Conservation (phyloP, 2,888 invertebrate genomes). For the Microlaimidae sp. region DNA sequence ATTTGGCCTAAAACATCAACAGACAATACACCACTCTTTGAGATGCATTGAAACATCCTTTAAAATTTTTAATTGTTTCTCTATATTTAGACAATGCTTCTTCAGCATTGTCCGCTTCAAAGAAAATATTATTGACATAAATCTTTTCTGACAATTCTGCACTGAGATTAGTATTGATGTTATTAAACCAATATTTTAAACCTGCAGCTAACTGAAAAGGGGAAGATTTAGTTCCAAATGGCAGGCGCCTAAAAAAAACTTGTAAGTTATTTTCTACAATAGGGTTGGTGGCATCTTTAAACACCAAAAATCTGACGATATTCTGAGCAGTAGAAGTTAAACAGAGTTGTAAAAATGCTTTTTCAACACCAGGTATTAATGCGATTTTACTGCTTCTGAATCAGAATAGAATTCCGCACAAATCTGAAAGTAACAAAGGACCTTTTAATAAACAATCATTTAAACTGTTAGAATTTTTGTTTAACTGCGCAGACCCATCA, state of each 20-base stretch:
- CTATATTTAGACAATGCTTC: no score
- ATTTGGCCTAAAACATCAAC: no score
- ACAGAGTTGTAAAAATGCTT: conserved; percentile 6
- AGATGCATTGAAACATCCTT: no score
- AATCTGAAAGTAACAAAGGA: conserved; percentile 4
- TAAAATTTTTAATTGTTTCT: no score
- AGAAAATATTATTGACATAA: no score
- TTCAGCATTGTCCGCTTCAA: no score
- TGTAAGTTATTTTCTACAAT: neutral
- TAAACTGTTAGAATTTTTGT: no score
- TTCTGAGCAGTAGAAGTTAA: neutral
- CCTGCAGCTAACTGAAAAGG: no score
- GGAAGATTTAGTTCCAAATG: conserved; percentile 5
- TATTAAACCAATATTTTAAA: no score
- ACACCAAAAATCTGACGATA: conserved; percentile 5
- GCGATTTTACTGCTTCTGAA: conserved; percentile 1
- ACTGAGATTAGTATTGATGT: no score
- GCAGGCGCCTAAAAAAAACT: conserved; percentile 1
- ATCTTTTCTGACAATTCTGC: no score
- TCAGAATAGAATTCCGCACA: conserved; percentile 4
- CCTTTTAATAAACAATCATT: conserved; percentile 7
- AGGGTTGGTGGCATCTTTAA: neutral
- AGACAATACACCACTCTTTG: no score
- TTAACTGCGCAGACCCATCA: neutral
- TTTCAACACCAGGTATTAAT: conserved; percentile 3